These are phyloP conservation scores for Embiotoca jacksoni DNA, from an alignment of 2,113 vertebrate species.

Conservation along the genomic window DNA sequence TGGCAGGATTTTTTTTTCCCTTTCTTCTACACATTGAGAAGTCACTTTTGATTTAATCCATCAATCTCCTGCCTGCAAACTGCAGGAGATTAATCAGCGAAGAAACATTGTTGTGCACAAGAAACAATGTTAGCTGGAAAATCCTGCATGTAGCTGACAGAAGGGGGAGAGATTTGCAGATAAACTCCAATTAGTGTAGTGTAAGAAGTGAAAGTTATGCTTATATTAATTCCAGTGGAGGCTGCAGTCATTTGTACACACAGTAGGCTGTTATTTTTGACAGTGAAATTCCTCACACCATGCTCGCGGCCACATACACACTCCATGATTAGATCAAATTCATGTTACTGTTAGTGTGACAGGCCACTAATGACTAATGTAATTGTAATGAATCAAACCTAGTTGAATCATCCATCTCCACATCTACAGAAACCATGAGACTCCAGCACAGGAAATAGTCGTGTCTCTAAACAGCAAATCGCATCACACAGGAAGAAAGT, in stretches of 20 bases:
- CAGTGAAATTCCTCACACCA: slow-evolving; percentile 33
- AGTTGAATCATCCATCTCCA: slow-evolving; percentile 45
- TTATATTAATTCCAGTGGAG: slow-evolving; percentile 19
- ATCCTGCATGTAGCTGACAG: background rate
- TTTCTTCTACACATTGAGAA: slow-evolving; percentile 30
- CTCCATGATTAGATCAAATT: slow-evolving; percentile 43
- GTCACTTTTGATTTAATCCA: slow-evolving; percentile 19
- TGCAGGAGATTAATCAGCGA: background rate
- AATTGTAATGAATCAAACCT: slow-evolving; percentile 59
- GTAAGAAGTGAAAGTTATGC: slow-evolving; percentile 27
- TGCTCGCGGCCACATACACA: slow-evolving; percentile 18
- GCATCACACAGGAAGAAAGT: background rate
- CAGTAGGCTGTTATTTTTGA: slow-evolving; percentile 30
- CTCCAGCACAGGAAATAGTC: slow-evolving; percentile 14
- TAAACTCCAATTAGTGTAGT: slow-evolving; percentile 7
- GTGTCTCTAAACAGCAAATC: slow-evolving; percentile 20
- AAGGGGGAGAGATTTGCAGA: background rate
- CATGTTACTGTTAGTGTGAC: slow-evolving; percentile 51
- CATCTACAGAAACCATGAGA: slow-evolving; percentile 5
- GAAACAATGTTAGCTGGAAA: slow-evolving; percentile 19
- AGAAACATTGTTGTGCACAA: slow-evolving; percentile 18
- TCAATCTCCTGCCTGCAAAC: slow-evolving; percentile 17
- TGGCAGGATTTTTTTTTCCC: background rate
- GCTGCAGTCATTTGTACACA: slow-evolving; percentile 36
- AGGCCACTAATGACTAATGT: slow-evolving; percentile 59